Evolutionary conservation across 2,888 invertebrate species (phyloP).

Genomic region (Reticulitermes lucifugus): DNA sequence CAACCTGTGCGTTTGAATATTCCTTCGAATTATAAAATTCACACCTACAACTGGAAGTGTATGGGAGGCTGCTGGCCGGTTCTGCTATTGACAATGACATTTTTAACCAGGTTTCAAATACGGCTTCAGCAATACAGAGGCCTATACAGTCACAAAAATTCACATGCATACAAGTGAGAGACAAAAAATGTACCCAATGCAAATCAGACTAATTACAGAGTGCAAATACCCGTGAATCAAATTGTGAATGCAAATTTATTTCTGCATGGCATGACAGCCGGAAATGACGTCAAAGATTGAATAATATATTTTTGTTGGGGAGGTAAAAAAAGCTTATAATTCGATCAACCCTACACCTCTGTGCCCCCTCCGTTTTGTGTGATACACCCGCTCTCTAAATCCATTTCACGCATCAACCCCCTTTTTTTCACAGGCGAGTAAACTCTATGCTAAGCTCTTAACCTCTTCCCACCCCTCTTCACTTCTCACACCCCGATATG

Average conservation of each 20-base stretch:
- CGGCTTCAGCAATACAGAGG: not conserved
- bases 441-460: slow-evolving; percentile 50
- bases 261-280: slow-evolving; percentile 42
- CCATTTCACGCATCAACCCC: slow-evolving; percentile 54
- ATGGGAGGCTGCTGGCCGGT: not conserved
- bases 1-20: not conserved
- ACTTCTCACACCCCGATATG: slow-evolving; percentile 35
- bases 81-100: not conserved
- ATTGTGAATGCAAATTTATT: slow-evolving; percentile 43
- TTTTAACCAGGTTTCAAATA: not conserved
- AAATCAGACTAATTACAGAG: slow-evolving; percentile 52
- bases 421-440: slow-evolving; percentile 52
- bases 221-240: slow-evolving; percentile 51
- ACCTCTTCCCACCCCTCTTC: slow-evolving; percentile 5
- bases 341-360: slow-evolving; percentile 44
- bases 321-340: slow-evolving; percentile 46
- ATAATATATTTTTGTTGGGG: slow-evolving; percentile 48
- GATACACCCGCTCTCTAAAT: slow-evolving; percentile 50
- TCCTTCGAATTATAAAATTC: not conserved
- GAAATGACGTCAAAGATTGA: slow-evolving; percentile 45
- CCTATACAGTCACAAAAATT: slow-evolving; percentile 21
- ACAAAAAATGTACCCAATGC: slow-evolving; percentile 47
- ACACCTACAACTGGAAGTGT: not conserved
- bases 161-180: slow-evolving; percentile 28
- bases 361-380: slow-evolving; percentile 37